A percentile compares a stretch with the other conserved stretches of the same genome.
Conservation (phyloP, 2,797 vertebrate species). For the Aphelocoma californica region DNA sequence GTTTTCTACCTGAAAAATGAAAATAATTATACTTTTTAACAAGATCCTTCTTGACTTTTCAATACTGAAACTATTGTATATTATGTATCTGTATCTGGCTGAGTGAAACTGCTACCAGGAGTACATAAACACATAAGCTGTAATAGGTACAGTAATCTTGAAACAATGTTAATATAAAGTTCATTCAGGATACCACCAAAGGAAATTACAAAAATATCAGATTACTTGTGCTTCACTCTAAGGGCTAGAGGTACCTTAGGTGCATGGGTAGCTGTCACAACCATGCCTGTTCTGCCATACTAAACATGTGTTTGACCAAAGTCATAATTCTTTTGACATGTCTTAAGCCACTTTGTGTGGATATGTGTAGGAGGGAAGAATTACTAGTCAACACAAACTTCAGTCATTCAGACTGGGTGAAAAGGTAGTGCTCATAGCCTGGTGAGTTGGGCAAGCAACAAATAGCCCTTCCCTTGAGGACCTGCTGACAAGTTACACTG, state of each 20-base stretch:
- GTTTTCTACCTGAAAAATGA: neutral
- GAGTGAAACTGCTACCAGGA: neutral
- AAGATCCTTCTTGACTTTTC: neutral
- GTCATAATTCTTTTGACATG: neutral
- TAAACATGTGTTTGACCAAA: neutral
- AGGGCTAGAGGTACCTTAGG: neutral
- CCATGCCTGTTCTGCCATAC: neutral
- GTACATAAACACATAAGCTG: neutral
- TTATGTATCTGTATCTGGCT: too few relatives aligned
- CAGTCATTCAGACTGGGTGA: neutral
- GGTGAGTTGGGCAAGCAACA: neutral
- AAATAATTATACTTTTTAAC: neutral
- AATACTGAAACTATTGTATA: neutral
- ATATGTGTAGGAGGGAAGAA: neutral
- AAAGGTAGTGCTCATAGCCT: neutral
- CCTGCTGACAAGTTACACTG: conserved; percentile 18
- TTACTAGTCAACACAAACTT: neutral
- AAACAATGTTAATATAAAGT: neutral
- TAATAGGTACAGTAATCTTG: neutral
- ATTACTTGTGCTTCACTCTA: neutral
- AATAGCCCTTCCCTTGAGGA: conserved; percentile 26
- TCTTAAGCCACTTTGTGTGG: neutral
- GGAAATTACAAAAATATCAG: neutral
- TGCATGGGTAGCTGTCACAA: neutral
- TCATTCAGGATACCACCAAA: neutral